These are phyloP conservation scores for Epirrhoe alternata DNA, from an alignment of 2,888 invertebrate genomes.

Conservation along the genomic window DNA sequence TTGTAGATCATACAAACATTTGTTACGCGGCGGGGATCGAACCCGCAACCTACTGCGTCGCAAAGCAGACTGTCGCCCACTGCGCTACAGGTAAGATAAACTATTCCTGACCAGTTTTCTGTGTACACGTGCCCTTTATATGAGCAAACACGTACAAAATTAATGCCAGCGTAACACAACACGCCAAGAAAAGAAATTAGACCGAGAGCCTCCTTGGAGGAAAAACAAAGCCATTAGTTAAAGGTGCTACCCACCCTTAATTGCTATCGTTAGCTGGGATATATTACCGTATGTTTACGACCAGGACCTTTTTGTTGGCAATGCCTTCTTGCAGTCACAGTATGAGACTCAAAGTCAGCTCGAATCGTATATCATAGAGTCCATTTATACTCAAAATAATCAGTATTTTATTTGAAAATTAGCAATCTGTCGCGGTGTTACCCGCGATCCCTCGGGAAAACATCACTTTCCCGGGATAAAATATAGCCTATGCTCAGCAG, in stretches of 20 bases:
- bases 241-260: slow-evolving; percentile 59
- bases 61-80: too few relatives aligned
- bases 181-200: slow-evolving; percentile 54
- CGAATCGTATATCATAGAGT: too few relatives aligned
- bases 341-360: background rate
- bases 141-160: slow-evolving; percentile 41
- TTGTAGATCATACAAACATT: too few relatives aligned
- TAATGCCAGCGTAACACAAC: slow-evolving; percentile 42
- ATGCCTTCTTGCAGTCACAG: slow-evolving; percentile 28
- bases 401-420: too few relatives aligned
- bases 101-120: slow-evolving; percentile 9
- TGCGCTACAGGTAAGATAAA: too few relatives aligned
- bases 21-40: too few relatives aligned
- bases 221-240: slow-evolving; percentile 69
- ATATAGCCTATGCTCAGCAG: too few relatives aligned
- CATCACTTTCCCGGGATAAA: too few relatives aligned
- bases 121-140: slow-evolving; percentile 17
- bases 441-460: too few relatives aligned
- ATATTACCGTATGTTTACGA: slow-evolving; percentile 41
- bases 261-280: slow-evolving; percentile 61
- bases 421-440: too few relatives aligned
- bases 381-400: too few relatives aligned
- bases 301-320: slow-evolving; percentile 35
- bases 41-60: too few relatives aligned
- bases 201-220: slow-evolving; percentile 42